Percentiles rank a stretch among this genome's conserved stretches.
phyloP scores from a whole-genome alignment of 2,113 vertebrate species.

The Danionella cerebrum region DNA sequence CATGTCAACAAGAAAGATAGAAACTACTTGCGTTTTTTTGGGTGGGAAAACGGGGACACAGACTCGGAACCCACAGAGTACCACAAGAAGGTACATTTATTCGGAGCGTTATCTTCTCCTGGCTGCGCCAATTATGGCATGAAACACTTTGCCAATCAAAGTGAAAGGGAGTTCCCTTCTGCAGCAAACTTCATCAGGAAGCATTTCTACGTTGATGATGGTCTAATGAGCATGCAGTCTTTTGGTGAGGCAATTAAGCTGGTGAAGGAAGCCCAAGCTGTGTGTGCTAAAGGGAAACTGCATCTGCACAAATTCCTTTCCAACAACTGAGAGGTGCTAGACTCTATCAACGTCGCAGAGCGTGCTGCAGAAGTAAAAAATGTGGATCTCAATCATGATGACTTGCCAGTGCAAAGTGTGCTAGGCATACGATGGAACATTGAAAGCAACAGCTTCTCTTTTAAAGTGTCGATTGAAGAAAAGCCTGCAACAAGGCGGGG shows the following conservation, averaged over 20 bases:
- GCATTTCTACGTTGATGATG: slow-evolving; percentile 26
- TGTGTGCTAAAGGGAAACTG: slow-evolving; percentile 14
- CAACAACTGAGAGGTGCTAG: slow-evolving; percentile 9
- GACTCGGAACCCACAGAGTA: slow-evolving; percentile 20
- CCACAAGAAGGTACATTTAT: not conserved
- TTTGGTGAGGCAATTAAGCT: slow-evolving; percentile 3
- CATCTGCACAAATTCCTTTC: slow-evolving; percentile 24
- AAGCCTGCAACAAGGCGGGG: slow-evolving; percentile 17
- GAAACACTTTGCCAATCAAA: slow-evolving; percentile 6
- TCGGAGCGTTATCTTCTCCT: not conserved
- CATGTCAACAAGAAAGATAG: no score
- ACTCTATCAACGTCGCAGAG: slow-evolving; percentile 5
- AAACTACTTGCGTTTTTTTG: not conserved
- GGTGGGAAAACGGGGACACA: slow-evolving; percentile 6
- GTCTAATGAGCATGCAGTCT: slow-evolving; percentile 5
- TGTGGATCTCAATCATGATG: slow-evolving; percentile 18
- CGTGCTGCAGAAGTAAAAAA: slow-evolving; percentile 4
- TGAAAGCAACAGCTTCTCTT: slow-evolving; percentile 10
- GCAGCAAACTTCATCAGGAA: slow-evolving; percentile 25
- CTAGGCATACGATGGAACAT: slow-evolving; percentile 25
- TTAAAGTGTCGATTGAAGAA: slow-evolving; percentile 12
- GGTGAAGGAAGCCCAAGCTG: slow-evolving; percentile 4
- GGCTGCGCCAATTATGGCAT: slow-evolving; percentile 22
- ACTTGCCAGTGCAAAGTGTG: slow-evolving; percentile 24
- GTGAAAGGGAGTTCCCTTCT: not conserved